These are phyloP conservation scores for Avahi laniger DNA, from an alignment of 2,797 vertebrate genomes.

Conservation along the genomic window DNA sequence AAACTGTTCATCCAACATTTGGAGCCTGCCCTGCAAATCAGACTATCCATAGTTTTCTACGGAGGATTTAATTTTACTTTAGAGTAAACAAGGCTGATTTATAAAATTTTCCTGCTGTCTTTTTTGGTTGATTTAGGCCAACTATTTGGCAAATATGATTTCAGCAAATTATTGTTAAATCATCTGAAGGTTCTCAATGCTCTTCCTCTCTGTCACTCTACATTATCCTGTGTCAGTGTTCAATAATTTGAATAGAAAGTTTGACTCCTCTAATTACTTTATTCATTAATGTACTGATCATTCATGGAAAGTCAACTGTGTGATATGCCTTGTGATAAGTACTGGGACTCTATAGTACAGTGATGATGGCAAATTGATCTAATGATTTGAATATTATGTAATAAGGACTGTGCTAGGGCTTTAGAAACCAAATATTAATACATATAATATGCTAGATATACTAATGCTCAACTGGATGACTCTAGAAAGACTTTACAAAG, in stretches of 20 bases:
- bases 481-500: background rate
- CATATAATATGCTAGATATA: constrained; percentile 1
- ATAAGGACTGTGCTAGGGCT: background rate
- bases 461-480: background rate
- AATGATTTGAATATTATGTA: constrained; percentile 11
- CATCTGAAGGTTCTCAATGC: background rate
- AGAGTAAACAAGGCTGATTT: constrained; percentile 25
- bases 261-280: background rate
- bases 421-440: background rate
- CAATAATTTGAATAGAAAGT: background rate
- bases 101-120: constrained; percentile 12
- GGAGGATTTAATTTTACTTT: constrained; percentile 55
- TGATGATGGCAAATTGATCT: background rate
- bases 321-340: background rate
- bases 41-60: constrained; percentile 9
- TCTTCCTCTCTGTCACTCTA: background rate
- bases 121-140: background rate
- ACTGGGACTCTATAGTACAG: background rate
- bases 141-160: background rate
- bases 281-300: background rate
- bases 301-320: background rate
- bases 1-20: constrained; percentile 18
- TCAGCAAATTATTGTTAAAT: constrained; percentile 14
- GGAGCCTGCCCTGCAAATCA: constrained; percentile 21
- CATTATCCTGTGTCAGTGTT: background rate